Evolutionary conservation across 2,113 vertebrate species (phyloP).

Genomic region (Macquaria australasica): DNA sequence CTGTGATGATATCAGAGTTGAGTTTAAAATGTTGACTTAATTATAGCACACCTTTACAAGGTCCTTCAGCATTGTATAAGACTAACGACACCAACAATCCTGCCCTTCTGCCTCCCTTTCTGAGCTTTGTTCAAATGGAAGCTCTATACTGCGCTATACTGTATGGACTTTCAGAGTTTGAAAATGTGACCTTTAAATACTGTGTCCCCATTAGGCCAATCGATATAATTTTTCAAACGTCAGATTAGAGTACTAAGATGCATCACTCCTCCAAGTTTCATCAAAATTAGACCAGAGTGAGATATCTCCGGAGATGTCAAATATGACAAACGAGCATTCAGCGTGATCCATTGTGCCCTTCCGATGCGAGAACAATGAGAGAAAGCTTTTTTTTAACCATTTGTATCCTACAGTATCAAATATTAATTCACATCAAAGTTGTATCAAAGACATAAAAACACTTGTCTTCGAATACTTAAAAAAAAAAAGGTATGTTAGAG

Average conservation of each 20-base stretch:
- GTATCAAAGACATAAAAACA: background rate
- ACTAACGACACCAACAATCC: background rate
- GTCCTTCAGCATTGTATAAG: background rate
- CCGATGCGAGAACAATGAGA: constrained; percentile 17
- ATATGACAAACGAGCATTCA: constrained; percentile 32
- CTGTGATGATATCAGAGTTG: background rate
- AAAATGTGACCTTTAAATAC: constrained; percentile 66
- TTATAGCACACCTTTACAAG: background rate
- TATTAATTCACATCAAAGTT: background rate
- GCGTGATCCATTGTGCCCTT: constrained; percentile 22
- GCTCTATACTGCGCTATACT: background rate
- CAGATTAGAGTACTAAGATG: constrained; percentile 36
- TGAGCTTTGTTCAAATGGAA: constrained; percentile 5
- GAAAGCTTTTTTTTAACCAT: constrained; percentile 9
- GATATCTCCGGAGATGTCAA: constrained; percentile 49
- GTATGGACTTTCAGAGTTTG: background rate
- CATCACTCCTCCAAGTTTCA: constrained; percentile 44
- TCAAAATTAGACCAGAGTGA: constrained; percentile 54
- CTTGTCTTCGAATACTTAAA: background rate
- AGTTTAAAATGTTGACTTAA: background rate
- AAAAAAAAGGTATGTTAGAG: background rate
- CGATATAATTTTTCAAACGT: constrained; percentile 55
- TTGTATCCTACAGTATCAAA: constrained; percentile 2
- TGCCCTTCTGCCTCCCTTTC: background rate
- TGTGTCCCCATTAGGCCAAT: constrained; percentile 40